These are phyloP conservation scores for Bombus difficillimus DNA, from an alignment of 1,140 invertebrate species.

Conservation along the genomic window DNA sequence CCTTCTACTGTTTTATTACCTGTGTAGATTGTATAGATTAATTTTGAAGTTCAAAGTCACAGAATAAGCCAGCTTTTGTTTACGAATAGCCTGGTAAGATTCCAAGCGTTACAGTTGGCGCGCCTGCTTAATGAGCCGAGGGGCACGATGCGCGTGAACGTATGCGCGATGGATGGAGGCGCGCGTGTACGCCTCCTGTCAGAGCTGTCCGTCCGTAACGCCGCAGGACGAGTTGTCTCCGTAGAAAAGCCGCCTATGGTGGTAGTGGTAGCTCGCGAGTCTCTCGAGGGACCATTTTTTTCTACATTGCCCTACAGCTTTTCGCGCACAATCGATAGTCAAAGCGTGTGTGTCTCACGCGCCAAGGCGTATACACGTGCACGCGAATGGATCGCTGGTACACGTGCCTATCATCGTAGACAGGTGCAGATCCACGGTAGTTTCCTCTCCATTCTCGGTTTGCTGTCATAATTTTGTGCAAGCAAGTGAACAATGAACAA, in stretches of 20 bases:
- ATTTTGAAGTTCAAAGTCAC: not conserved
- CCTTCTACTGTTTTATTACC: no score
- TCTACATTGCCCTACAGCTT: not conserved
- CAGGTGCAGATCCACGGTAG: not conserved
- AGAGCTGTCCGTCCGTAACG: conserved; percentile 58
- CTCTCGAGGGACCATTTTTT: not conserved
- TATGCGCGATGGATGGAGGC: conserved; percentile 50
- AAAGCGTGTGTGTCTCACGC: not conserved
- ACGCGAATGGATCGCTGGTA: conserved; percentile 13
- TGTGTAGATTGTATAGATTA: no score
- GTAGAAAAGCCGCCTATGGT: conserved; percentile 55
- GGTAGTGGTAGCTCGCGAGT: conserved; percentile 37
- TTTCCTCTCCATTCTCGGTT: not conserved
- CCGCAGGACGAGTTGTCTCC: conserved; percentile 59
- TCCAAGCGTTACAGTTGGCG: conserved; percentile 20
- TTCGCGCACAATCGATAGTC: conserved; percentile 30
- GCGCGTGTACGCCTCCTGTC: conserved; percentile 60
- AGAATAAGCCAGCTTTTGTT: not conserved
- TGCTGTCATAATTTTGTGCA: not conserved
- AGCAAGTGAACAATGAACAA: not conserved
- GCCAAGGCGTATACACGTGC: conserved; percentile 25
- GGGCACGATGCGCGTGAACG: conserved; percentile 42
- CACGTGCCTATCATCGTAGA: conserved; percentile 35
- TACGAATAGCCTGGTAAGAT: conserved; percentile 17
- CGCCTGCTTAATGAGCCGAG: conserved; percentile 23